Base-by-base conservation (phyloP, 2,888 invertebrate genomes). In the Sthenelais limicola region DNA sequence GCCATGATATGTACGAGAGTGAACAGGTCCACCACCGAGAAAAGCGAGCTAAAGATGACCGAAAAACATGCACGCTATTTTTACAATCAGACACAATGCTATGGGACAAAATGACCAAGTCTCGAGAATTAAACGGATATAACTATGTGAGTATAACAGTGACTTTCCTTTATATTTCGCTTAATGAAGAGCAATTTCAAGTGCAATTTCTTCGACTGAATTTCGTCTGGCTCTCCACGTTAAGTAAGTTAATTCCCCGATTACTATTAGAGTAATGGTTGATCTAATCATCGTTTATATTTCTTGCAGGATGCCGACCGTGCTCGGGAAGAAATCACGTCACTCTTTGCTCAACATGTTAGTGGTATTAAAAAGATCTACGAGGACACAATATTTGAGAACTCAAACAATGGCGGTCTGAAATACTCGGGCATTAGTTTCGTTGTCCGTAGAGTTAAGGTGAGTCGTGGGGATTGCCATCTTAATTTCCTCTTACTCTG, bases 61-160 rank as follows among this genome's bases (percentile, higher is more conserved):
- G 79, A 43, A 82, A 82, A 62, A 83, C 97, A 73, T 98, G 98
- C 88, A 95, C 96, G 72, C 91, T 98, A 79, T 98, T 94, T 88
- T 95, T 99, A 88, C 97, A 98, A 90, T 98, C 99, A 28, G 99
- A 99, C 90, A 98, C 98, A 79, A 92, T 97, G 80, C 94, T 99
- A 87, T 99, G 98, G 96, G 92, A 94, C 85, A 96, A 97, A 87
- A 95, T 98, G 83, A 83, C 73, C 81, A 85, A 75, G 83, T n/a
- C 9, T 4, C 32, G 58, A 5, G 33, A 32, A 18, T 21, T n/a
- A 38, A 3, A 21, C 4, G 74, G 82, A 80, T 81, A 85, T 73
- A 52, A 79, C 78, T 70, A 79, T 84, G 86, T 87, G 76, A 72
- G 83, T 79, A n/a, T n/a, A n/a, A n/a, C n/a, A n/a, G n/a, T n/a